These are phyloP conservation scores for Matsumurasca onukii DNA, from an alignment of 1,140 invertebrate species.

Conservation along the genomic window DNA sequence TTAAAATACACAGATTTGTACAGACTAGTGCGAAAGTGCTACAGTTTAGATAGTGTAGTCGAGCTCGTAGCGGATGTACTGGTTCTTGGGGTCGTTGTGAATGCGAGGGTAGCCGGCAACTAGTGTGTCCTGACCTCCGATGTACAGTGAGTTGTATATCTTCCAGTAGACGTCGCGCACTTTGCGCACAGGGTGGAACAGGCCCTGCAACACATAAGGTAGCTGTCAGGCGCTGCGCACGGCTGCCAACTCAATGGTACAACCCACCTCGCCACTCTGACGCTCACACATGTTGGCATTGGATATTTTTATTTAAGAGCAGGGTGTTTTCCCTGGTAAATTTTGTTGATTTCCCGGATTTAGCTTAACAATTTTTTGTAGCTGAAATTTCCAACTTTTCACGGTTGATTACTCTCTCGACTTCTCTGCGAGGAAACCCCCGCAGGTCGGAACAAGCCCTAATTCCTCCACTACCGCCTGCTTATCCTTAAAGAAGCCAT, in stretches of 20 bases:
- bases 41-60: conserved; percentile 83
- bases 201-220: conserved; percentile 62
- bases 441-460: no score
- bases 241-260: conserved; percentile 24
- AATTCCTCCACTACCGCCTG: no score
- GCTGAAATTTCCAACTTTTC: no score
- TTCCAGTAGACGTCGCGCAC: conserved; percentile 99
- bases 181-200: conserved; percentile 98
- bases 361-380: no score
- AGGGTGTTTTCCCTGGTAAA: no score
- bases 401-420: no score
- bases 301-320: no score
- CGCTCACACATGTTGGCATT: no score
- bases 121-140: conserved; percentile 96
- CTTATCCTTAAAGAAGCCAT: no score
- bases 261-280: conserved; percentile 10
- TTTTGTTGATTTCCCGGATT: no score
- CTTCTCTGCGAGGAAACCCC: no score
- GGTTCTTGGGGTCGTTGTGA: conserved; percentile 93
- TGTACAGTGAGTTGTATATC: conserved; percentile 99
- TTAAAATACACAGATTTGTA: conserved; percentile 17
- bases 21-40: not conserved
- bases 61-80: conserved; percentile 93
- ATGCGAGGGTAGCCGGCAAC: conserved; percentile 97
- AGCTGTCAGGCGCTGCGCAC: conserved; percentile 9